These are phyloP conservation scores for Pachyseris speciosa DNA, from an alignment of 64 coral and sea anemone species.

Conservation along the genomic window DNA sequence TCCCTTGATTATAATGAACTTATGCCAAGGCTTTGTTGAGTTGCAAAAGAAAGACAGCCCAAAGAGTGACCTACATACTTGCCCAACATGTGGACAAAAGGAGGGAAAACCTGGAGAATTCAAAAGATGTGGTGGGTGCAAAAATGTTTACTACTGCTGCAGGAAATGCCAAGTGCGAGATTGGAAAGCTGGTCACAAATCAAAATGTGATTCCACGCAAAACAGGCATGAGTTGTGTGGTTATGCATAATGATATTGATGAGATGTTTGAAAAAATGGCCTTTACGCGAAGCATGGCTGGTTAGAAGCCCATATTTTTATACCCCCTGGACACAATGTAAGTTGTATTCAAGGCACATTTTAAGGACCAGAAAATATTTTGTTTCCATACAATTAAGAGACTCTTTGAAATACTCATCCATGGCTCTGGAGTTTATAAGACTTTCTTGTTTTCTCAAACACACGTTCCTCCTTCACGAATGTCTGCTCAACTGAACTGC, in stretches of 20 bases:
- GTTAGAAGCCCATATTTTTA: too few relatives aligned
- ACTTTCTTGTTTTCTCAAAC: too few relatives aligned
- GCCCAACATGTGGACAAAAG: conserved; percentile 11
- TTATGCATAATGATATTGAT: neutral
- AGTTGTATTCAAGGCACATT: too few relatives aligned
- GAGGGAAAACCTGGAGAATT: conserved; percentile 48
- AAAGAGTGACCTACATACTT: conserved; percentile 6
- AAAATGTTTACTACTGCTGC: conserved; percentile 55
- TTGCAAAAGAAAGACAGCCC: conserved; percentile 18
- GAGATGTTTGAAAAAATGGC: too few relatives aligned
- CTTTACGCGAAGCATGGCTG: too few relatives aligned
- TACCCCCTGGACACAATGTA: too few relatives aligned
- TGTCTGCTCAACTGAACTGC: too few relatives aligned
- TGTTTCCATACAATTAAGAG: too few relatives aligned
- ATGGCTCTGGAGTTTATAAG: too few relatives aligned
- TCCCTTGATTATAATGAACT: conserved; percentile 18
- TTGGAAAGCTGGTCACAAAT: conserved; percentile 61
- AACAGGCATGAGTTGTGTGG: neutral
- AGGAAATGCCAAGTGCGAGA: conserved; percentile 37
- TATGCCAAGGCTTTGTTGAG: conserved; percentile 33
- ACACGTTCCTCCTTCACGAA: too few relatives aligned
- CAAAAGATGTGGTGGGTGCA: conserved; percentile 56
- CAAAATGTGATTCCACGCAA: neutral
- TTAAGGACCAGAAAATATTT: too few relatives aligned
- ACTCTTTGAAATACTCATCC: too few relatives aligned